phyloP scores from a whole-genome alignment of 2,797 vertebrate genomes.

The Poecilia wingei region DNA sequence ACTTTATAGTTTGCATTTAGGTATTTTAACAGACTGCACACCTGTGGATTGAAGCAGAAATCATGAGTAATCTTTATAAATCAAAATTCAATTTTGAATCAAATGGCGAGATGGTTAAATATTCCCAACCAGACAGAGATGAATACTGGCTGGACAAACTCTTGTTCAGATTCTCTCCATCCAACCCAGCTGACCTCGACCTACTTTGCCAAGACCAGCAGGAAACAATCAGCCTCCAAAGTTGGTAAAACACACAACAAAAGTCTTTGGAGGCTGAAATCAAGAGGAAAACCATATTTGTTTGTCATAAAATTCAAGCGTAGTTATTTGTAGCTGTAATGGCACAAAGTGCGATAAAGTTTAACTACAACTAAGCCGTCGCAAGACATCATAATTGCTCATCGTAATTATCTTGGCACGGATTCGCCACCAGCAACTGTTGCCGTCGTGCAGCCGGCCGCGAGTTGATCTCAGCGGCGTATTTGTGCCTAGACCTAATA shows the following conservation, averaged over 20 bases:
- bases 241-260: background rate
- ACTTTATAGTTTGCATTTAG: too few relatives aligned
- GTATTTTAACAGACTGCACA: too few relatives aligned
- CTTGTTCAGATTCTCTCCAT: background rate
- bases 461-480: conserved; percentile 54
- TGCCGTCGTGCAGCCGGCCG: conserved; percentile 56
- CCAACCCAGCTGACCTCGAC: background rate
- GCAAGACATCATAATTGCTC: background rate
- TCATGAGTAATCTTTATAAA: too few relatives aligned
- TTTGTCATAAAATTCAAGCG: background rate
- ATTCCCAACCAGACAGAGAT: too few relatives aligned
- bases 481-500: conserved; percentile 62
- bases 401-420: conserved; percentile 4
- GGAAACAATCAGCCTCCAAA: background rate
- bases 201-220: background rate
- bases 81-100: too few relatives aligned
- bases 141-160: background rate
- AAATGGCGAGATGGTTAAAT: too few relatives aligned
- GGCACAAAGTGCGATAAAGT: background rate
- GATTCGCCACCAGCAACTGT: conserved; percentile 47
- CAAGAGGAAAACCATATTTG: background rate
- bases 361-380: too few relatives aligned
- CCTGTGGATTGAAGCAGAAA: too few relatives aligned
- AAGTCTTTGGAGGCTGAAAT: background rate
- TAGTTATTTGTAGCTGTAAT: background rate